These are phyloP conservation scores for Macropodus opercularis DNA, from an alignment of 2,797 vertebrate genomes.

Conservation along the genomic window DNA sequence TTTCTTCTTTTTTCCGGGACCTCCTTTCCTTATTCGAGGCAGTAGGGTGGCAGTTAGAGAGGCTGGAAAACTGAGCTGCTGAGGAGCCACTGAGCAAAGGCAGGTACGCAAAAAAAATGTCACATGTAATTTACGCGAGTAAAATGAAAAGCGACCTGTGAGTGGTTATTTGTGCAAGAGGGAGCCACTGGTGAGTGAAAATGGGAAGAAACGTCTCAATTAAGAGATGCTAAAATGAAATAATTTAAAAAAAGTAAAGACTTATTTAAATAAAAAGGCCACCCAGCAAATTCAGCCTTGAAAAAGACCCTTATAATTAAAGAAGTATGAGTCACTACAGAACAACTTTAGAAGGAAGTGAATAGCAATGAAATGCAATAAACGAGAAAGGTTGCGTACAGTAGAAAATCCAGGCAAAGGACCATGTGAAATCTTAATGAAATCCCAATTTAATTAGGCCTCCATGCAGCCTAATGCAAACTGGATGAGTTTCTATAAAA, in stretches of 20 bases:
- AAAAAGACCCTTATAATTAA: conserved; percentile 11
- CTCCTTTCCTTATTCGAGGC: conserved; percentile 6
- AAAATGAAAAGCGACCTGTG: conserved; percentile 22
- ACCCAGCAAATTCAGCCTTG: not conserved
- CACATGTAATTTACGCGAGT: not conserved
- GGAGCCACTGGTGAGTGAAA: not conserved
- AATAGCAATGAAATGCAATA: conserved; percentile 25
- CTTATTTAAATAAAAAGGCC: not conserved
- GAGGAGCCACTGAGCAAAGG: not conserved
- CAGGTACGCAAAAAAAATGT: conserved; percentile 16
- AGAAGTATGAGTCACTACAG: conserved; percentile 14
- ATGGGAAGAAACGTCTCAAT: not conserved
- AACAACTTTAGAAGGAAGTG: conserved; percentile 1
- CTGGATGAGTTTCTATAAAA: conserved; percentile 13
- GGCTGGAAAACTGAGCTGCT: not conserved
- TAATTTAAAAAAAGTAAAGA: conserved; percentile 12
- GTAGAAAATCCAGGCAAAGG: conserved; percentile 9
- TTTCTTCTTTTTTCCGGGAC: conserved; percentile 16
- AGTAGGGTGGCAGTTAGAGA: not conserved
- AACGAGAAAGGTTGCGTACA: conserved; percentile 8
- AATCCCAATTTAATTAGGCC: conserved; percentile 25
- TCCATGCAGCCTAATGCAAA: conserved; percentile 8
- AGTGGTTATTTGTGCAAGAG: conserved; percentile 1
- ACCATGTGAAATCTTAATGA: conserved; percentile 35
- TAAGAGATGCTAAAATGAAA: conserved; percentile 13